phyloP scores from a whole-genome alignment of 2,113 vertebrate genomes.

The Pampusana beccarii region DNA sequence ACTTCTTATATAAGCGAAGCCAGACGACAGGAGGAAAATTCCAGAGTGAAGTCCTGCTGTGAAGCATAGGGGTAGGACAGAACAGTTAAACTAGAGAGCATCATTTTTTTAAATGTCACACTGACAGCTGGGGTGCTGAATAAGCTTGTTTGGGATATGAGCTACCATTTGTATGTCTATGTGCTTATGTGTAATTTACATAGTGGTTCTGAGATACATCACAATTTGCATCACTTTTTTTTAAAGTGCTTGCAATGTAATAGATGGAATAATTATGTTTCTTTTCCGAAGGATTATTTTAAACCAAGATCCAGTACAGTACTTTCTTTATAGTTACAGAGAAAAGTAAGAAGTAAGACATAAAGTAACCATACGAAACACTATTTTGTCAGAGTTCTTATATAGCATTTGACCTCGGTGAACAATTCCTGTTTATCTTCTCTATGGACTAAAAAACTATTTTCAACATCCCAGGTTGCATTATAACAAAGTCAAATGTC shows the following conservation, averaged over 20 bases:
- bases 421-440: neutral
- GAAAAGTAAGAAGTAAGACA: neutral
- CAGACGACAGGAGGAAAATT: neutral
- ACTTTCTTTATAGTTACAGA: neutral
- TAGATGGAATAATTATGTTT: conserved; percentile 1
- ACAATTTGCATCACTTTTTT: conserved; percentile 25
- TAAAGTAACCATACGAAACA: neutral
- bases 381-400: neutral
- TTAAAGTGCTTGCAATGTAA: neutral
- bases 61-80: neutral
- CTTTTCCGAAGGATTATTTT: neutral
- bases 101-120: neutral
- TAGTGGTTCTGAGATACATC: neutral
- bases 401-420: neutral
- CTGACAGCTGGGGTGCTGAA: neutral
- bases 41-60: neutral
- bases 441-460: neutral
- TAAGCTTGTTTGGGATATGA: neutral
- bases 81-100: neutral
- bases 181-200: neutral
- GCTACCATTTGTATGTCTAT: neutral
- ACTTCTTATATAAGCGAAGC: neutral
- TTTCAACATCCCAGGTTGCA: neutral
- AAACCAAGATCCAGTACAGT: neutral
- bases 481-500: neutral